phyloP scores from a whole-genome alignment of 2,888 invertebrate genomes.

The Dioctria rufipes region DNA sequence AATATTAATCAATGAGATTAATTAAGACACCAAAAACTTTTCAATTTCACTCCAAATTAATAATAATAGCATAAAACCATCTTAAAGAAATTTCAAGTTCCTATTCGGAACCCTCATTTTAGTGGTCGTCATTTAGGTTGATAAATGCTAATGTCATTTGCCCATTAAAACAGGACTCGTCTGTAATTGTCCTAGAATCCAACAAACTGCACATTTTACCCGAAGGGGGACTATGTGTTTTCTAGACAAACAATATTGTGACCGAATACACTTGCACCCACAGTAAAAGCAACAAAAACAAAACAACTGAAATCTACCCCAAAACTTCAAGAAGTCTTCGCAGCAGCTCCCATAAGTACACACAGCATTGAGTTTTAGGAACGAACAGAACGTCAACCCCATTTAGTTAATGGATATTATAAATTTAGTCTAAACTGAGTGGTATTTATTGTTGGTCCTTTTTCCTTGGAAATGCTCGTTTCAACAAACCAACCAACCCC shows the following conservation, averaged over 20 bases:
- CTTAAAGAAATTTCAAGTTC: slow-evolving; percentile 26
- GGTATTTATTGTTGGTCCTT: slow-evolving; percentile 57
- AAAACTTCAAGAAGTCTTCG: slow-evolving; percentile 37
- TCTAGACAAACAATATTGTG: slow-evolving; percentile 42
- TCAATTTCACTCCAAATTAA: too few relatives aligned
- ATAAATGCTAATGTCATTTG: slow-evolving; percentile 49
- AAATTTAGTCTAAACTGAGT: slow-evolving; percentile 66
- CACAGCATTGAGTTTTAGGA: slow-evolving; percentile 27
- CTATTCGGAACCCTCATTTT: slow-evolving; percentile 11
- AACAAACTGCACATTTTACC: slow-evolving; percentile 51
- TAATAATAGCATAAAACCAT: not conserved
- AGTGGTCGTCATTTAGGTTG: slow-evolving; percentile 30
- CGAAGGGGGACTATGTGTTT: slow-evolving; percentile 6
- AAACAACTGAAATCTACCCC: slow-evolving; percentile 10
- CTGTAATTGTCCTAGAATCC: slow-evolving; percentile 51
- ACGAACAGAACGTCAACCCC: slow-evolving; percentile 64
- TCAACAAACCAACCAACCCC: not conserved
- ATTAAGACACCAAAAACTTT: too few relatives aligned
- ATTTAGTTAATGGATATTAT: slow-evolving; percentile 72
- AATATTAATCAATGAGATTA: too few relatives aligned
- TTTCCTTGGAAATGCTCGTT: not conserved
- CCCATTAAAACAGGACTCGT: slow-evolving; percentile 40
- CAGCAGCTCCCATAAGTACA: slow-evolving; percentile 9
- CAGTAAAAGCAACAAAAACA: slow-evolving; percentile 32
- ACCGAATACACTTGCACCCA: slow-evolving; percentile 34